phyloP scores from a whole-genome alignment of 2,113 vertebrate genomes.

The Willisornis vidua region DNA sequence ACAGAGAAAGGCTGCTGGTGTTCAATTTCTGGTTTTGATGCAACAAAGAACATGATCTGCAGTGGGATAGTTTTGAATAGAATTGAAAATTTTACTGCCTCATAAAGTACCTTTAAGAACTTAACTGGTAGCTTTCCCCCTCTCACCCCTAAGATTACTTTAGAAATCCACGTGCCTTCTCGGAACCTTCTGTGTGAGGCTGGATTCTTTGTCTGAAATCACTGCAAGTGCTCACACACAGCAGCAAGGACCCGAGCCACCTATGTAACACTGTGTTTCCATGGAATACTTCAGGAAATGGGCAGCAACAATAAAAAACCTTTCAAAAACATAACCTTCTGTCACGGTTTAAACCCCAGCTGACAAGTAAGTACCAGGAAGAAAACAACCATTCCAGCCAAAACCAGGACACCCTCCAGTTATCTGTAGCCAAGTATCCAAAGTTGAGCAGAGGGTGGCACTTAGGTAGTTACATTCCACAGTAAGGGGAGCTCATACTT shows the following conservation, averaged over 20 bases:
- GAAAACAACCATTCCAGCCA: neutral
- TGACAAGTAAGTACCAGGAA: neutral
- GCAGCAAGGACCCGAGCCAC: neutral
- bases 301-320: neutral
- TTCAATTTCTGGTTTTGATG: neutral
- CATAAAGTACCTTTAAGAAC: neutral
- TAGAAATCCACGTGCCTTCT: neutral
- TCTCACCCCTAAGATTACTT: neutral
- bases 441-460: neutral
- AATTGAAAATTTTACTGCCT: neutral
- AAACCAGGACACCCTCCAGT: neutral
- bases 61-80: neutral
- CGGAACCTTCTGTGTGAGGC: neutral
- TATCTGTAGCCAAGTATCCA: neutral
- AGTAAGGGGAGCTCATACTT: neutral
- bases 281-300: neutral
- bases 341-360: neutral
- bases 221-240: neutral
- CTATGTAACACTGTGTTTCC: neutral
- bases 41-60: neutral
- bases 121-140: neutral
- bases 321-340: neutral
- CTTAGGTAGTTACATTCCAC: neutral
- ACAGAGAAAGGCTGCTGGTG: neutral
- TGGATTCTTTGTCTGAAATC: neutral